These are phyloP conservation scores for Temnothorax rugatulus DNA, from an alignment of 2,888 invertebrate species.

Conservation along the genomic window DNA sequence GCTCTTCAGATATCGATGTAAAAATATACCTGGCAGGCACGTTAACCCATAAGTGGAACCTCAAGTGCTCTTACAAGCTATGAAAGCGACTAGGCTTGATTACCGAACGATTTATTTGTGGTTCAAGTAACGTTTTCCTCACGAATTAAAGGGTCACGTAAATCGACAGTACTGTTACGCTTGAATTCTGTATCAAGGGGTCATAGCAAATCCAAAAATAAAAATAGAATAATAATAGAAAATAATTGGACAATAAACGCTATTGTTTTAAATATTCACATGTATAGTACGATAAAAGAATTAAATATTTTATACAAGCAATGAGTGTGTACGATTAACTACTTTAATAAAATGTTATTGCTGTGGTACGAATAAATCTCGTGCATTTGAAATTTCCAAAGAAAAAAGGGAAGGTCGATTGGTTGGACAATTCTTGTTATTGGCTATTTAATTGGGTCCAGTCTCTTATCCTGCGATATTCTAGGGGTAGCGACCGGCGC, in stretches of 20 bases:
- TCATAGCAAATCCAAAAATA: slow-evolving; percentile 23
- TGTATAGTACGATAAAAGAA: background rate
- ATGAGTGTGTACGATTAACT: background rate
- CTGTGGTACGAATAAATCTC: slow-evolving; percentile 14
- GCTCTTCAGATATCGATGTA: slow-evolving; percentile 47
- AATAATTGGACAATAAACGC: background rate
- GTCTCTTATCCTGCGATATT: slow-evolving; percentile 84
- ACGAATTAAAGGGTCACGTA: slow-evolving; percentile 66
- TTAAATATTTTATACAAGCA: slow-evolving; percentile 2
- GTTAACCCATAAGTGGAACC: slow-evolving; percentile 46
- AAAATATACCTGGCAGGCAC: slow-evolving; percentile 54
- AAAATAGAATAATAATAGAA: background rate
- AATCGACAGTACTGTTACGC: slow-evolving; percentile 70
- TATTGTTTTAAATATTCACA: background rate
- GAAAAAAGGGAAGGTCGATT: slow-evolving; percentile 54
- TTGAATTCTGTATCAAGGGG: slow-evolving; percentile 60
- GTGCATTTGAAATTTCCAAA: slow-evolving; percentile 34
- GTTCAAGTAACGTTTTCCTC: slow-evolving; percentile 69
- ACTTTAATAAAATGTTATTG: slow-evolving; percentile 14
- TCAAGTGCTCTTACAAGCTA: slow-evolving; percentile 58
- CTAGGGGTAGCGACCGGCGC: slow-evolving; percentile 59
- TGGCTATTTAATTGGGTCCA: slow-evolving; percentile 84
- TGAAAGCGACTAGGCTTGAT: slow-evolving; percentile 55
- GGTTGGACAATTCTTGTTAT: slow-evolving; percentile 79
- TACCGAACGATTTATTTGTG: slow-evolving; percentile 70